phyloP scores from a whole-genome alignment of 1,140 invertebrate species.

The Paraescarpia echinospica region DNA sequence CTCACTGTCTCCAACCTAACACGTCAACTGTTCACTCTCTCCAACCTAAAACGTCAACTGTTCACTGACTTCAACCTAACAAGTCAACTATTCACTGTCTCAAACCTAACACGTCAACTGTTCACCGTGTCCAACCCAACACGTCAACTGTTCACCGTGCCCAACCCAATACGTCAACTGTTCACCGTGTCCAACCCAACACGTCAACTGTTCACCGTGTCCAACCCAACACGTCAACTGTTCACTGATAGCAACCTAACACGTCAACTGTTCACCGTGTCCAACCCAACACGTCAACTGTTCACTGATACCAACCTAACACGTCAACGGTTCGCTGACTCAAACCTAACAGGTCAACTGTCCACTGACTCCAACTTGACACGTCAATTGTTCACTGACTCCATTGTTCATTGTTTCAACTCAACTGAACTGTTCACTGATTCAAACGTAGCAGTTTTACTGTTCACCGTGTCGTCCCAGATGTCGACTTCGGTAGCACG shows the following conservation, averaged over 20 bases:
- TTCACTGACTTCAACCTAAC: no score
- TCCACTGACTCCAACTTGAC: neutral
- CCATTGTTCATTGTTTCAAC: no score
- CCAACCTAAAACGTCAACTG: no score
- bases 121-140: no score
- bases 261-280: neutral
- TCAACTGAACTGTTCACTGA: neutral
- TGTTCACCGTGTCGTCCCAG: neutral
- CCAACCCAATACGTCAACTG: no score
- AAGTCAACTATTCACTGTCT: no score
- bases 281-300: neutral
- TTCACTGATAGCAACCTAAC: neutral
- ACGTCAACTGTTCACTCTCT: no score
- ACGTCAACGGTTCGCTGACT: neutral
- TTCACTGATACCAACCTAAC: neutral
- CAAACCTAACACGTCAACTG: no score
- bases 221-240: neutral
- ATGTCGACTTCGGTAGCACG: neutral
- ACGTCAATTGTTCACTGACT: neutral
- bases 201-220: no score
- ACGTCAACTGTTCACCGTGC: no score
- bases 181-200: neutral
- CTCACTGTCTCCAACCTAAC: no score
- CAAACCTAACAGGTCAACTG: neutral
- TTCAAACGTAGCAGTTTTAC: neutral